These are phyloP conservation scores for Centroberyx gerrardi DNA, from an alignment of 2,797 vertebrate genomes.

Conservation along the genomic window DNA sequence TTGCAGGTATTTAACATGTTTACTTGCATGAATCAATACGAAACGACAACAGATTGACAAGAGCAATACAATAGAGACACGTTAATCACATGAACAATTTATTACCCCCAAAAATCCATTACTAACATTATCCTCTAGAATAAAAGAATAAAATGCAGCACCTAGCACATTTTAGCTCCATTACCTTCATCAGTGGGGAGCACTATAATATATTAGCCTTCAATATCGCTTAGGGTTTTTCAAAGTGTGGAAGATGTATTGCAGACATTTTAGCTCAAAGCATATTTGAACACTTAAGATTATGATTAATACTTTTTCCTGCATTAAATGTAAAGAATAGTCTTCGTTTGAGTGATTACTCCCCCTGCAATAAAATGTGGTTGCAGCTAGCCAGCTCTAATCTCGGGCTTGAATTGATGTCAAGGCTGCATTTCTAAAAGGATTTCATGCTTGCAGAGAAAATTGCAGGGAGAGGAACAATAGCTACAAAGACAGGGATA, in stretches of 20 bases:
- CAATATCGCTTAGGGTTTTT: neutral
- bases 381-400: slow-evolving; percentile 45
- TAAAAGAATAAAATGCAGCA: neutral
- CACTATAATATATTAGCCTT: slow-evolving; percentile 7
- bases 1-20: slow-evolving; percentile 14
- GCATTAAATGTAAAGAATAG: slow-evolving; percentile 33
- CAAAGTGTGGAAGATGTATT: slow-evolving; percentile 5
- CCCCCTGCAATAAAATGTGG: slow-evolving; percentile 13
- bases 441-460: slow-evolving; percentile 69
- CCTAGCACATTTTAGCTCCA: slow-evolving; percentile 15
- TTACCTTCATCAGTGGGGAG: slow-evolving; percentile 27
- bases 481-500: slow-evolving; percentile 41
- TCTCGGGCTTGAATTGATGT: slow-evolving; percentile 55
- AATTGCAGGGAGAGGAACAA: slow-evolving; percentile 57
- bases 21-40: neutral
- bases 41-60: neutral
- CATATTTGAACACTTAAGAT: slow-evolving; percentile 27
- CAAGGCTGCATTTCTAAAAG: slow-evolving; percentile 62
- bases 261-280: slow-evolving; percentile 18
- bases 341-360: slow-evolving; percentile 41
- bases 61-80: neutral
- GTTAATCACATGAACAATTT: neutral
- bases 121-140: slow-evolving; percentile 10
- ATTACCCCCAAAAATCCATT: neutral
- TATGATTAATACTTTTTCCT: slow-evolving; percentile 32